These are phyloP conservation scores for Calonectris borealis DNA, from an alignment of 2,113 vertebrate genomes.

Conservation along the genomic window DNA sequence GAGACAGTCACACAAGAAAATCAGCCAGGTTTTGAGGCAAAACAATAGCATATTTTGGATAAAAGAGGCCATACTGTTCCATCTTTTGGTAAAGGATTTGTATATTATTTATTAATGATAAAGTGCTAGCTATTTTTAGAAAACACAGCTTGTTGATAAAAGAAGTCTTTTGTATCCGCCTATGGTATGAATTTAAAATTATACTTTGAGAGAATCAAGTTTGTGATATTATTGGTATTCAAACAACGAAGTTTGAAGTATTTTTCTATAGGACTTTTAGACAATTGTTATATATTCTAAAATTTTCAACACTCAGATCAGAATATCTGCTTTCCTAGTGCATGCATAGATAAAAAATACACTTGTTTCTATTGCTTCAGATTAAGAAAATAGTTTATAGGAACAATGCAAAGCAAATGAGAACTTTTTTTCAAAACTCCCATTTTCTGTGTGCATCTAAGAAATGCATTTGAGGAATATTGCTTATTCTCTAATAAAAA, in stretches of 20 bases:
- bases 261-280: not conserved
- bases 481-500: constrained; percentile 38
- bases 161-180: not conserved
- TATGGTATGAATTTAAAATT: not conserved
- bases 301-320: not conserved
- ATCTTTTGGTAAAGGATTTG: not conserved
- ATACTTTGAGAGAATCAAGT: not conserved
- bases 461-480: constrained; percentile 37
- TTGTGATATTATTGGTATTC: not conserved
- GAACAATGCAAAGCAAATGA: not conserved
- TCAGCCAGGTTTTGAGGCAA: not conserved
- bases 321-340: not conserved
- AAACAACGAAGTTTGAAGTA: not conserved
- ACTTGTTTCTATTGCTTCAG: not conserved
- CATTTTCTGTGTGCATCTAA: not conserved
- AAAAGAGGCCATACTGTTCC: not conserved
- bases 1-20: not conserved
- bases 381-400: not conserved
- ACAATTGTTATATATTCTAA: not conserved
- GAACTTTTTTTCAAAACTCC: not conserved
- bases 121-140: not conserved
- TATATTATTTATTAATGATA: not conserved
- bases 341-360: not conserved
- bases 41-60: not conserved
- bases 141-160: not conserved